Percentiles rank a stretch among this genome's conserved stretches.
Evolutionary conservation across 2,888 invertebrate genomes (phyloP).

Genomic region (Strigamia transsilvanica): DNA sequence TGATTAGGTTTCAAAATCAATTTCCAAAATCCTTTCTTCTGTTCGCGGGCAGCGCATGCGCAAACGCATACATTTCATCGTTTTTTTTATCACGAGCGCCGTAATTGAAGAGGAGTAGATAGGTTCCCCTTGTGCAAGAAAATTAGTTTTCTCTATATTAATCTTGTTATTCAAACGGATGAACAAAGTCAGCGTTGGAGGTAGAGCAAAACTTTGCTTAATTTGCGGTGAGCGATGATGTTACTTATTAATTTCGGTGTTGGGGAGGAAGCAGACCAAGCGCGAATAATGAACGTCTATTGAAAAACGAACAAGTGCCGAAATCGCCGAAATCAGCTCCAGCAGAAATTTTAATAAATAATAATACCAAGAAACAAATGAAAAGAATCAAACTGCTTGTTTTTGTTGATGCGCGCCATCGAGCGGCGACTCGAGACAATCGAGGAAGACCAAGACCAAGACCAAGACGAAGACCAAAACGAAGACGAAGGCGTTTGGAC

Average conservation of each 20-base stretch:
- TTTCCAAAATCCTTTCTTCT: too few species aligned
- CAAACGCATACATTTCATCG: too few species aligned
- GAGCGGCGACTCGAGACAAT: not conserved
- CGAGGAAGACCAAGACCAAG: not conserved
- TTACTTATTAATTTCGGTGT: conserved; percentile 1
- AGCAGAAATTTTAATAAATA: not conserved
- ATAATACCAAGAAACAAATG: not conserved
- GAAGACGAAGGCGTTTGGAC: not conserved
- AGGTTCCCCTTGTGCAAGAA: conserved; percentile 3
- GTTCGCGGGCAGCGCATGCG: too few species aligned
- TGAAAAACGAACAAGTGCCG: not conserved
- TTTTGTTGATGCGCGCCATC: not conserved
- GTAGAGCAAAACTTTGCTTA: conserved; percentile 2
- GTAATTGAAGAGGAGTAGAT: conserved; percentile 8
- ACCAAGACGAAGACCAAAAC: too few species aligned
- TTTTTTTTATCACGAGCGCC: not conserved
- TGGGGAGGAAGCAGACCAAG: not conserved
- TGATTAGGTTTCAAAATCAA: too few species aligned
- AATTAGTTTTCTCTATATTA: not conserved
- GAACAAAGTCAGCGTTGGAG: not conserved
- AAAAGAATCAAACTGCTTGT: not conserved
- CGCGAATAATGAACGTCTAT: not conserved
- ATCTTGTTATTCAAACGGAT: conserved; percentile 8
- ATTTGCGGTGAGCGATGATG: conserved; percentile 3
- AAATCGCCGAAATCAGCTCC: not conserved